Percentiles rank a stretch among this genome's conserved stretches.
Evolutionary conservation across 2,797 vertebrate genomes (phyloP).

Genomic region (Protonibea diacanthus): DNA sequence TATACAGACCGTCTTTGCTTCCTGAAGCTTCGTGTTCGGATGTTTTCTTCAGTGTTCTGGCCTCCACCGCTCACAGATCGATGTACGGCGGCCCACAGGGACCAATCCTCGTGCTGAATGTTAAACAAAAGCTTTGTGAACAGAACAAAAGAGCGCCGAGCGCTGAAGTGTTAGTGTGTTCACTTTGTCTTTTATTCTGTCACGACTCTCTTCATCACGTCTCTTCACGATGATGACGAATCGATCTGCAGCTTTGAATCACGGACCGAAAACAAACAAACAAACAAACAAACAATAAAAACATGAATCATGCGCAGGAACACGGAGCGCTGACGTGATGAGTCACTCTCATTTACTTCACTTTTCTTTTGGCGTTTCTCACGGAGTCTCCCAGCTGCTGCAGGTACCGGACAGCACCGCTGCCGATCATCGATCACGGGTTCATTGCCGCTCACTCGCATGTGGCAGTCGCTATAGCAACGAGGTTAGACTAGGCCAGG

Average conservation of each 20-base stretch:
- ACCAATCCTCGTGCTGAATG: background rate
- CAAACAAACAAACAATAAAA: slow-evolving; percentile 36
- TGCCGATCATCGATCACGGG: slow-evolving; percentile 12
- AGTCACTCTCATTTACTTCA: slow-evolving; percentile 14
- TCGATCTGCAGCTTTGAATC: slow-evolving; percentile 9
- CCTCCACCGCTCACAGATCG: slow-evolving; percentile 1
- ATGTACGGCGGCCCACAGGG: background rate
- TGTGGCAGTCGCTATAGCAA: slow-evolving; percentile 68
- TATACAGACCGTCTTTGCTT: background rate
- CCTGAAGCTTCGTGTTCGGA: background rate
- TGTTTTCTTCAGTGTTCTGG: no score
- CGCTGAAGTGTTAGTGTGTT: slow-evolving; percentile 5
- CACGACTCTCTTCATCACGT: slow-evolving; percentile 2
- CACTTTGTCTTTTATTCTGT: slow-evolving; percentile 5
- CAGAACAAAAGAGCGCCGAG: slow-evolving; percentile 19
- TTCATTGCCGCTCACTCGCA: slow-evolving; percentile 2
- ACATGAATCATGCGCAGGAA: slow-evolving; percentile 21
- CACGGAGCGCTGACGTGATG: background rate
- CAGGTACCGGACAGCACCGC: background rate
- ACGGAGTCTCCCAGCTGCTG: background rate
- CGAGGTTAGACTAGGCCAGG: slow-evolving; percentile 19
- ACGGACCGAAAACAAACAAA: slow-evolving; percentile 21
- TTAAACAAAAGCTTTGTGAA: slow-evolving; percentile 28
- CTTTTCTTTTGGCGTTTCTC: slow-evolving; percentile 16
- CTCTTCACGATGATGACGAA: slow-evolving; percentile 8